Conservation (phyloP, 2,113 vertebrate genomes). For the Herpailurus yagouaroundi region DNA sequence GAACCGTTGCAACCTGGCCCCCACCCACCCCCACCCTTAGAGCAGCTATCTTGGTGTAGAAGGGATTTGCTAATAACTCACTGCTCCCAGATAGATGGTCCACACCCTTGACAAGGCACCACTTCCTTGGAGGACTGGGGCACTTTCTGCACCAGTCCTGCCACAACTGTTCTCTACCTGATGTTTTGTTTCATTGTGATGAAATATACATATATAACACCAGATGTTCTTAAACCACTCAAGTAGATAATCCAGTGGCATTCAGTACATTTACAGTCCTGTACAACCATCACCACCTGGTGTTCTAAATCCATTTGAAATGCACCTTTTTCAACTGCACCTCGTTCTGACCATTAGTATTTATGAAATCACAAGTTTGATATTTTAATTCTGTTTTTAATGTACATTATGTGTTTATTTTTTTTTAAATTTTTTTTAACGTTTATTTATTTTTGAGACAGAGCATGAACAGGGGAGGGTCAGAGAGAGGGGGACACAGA, state of each 20-base stretch:
- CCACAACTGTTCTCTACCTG: not conserved
- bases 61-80: not conserved
- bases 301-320: not conserved
- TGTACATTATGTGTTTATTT: not conserved
- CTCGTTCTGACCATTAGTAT: not conserved
- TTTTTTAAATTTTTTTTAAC: too few species aligned
- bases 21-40: not conserved
- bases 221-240: not conserved
- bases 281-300: not conserved
- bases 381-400: not conserved
- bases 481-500: too few species aligned
- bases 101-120: rapidly evolving
- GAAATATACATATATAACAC: not conserved
- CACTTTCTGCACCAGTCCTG: not conserved
- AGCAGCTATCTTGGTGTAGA: not conserved
- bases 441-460: too few species aligned
- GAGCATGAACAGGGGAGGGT: too few species aligned
- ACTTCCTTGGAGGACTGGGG: not conserved
- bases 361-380: not conserved
- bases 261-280: not conserved
- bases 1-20: not conserved
- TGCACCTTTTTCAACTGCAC: not conserved
- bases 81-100: not conserved
- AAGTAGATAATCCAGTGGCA: not conserved
- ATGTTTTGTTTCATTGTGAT: not conserved